Evolutionary conservation across 1,140 invertebrate genomes (phyloP), one percentile per base, ranked within the genome.

Genomic region (Drosophila tristis): DNA sequence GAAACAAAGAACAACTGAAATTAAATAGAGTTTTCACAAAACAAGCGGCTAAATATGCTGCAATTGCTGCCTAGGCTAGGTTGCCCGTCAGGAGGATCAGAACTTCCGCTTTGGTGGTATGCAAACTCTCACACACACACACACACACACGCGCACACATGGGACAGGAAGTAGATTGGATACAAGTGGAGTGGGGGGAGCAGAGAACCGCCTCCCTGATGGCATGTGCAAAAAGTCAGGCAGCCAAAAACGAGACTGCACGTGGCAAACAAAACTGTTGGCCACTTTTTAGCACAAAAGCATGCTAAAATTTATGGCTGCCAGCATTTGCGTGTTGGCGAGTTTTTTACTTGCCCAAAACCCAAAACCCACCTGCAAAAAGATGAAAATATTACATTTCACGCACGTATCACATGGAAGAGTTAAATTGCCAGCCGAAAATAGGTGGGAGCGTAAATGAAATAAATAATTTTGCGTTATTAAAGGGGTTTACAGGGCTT

Each of bases 1-100:
- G 25, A 16, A 16, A 61, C 26, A 39, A 45, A 58, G 57, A 50
- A 39, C 59, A 45, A 47, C 47, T 67, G 26, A 51, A 82, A 89
- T 89, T 84, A 89, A 89, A 89, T 89, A 77, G 84, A 89, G 84
- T 89, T 89, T 80, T 84, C 65, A 29, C 15, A 89, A 89, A 89
- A 89, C 85, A 89, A 74, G 67, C 76, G 62, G 66, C 84, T 87
- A 89, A 87, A 87, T 80, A 85, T 65, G 80, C 61, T 50, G 65
- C 75, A 78, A 82, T 75, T 67, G 71, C 55, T 50, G 35, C 23
- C 29, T 31, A 0, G 26, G 26, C 23, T 4, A 31, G 31, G 8
- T 9, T 13, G 35, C 35, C 51, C 49, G 35, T 44, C 65, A 39
- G 44, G 4, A 23, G 53, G 62, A 57, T 74, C 48, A 50, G 48